Percentiles rank a stretch among this genome's conserved stretches.
Conservation (phyloP, 2,888 invertebrate species). For the Herminia tarsipennalis region DNA sequence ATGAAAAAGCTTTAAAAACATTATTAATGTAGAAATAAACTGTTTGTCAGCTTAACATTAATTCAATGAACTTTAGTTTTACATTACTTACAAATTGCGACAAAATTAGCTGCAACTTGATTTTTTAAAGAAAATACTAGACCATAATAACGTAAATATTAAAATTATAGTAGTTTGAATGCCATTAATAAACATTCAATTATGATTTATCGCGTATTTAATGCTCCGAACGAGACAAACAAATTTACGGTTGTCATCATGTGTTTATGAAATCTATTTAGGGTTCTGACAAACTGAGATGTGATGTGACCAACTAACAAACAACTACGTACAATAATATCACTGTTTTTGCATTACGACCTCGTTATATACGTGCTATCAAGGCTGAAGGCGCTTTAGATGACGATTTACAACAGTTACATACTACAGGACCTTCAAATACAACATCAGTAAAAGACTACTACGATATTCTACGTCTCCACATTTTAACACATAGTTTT, state of each 20-base stretch:
- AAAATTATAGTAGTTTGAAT: too few species aligned
- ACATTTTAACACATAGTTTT: slow-evolving; percentile 7
- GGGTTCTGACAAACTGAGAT: slow-evolving; percentile 45
- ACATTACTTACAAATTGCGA: too few species aligned
- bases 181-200: too few species aligned
- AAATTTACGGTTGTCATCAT: neutral
- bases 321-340: slow-evolving; percentile 33
- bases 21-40: too few species aligned
- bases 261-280: slow-evolving; percentile 47
- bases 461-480: neutral
- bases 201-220: neutral
- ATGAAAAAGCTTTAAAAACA: too few species aligned
- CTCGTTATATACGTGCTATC: slow-evolving; percentile 41
- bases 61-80: too few species aligned
- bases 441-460: slow-evolving; percentile 14
- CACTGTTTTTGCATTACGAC: slow-evolving; percentile 43
- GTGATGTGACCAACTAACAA: slow-evolving; percentile 18
- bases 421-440: slow-evolving; percentile 35
- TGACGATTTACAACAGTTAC: slow-evolving; percentile 29
- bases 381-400: slow-evolving; percentile 39
- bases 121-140: too few species aligned
- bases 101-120: too few species aligned
- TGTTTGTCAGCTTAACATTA: too few species aligned
- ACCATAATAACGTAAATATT: too few species aligned
- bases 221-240: slow-evolving; percentile 1